These are phyloP conservation scores for Dasyurus viverrinus DNA, from an alignment of 2,113 vertebrate species.

Conservation along the genomic window DNA sequence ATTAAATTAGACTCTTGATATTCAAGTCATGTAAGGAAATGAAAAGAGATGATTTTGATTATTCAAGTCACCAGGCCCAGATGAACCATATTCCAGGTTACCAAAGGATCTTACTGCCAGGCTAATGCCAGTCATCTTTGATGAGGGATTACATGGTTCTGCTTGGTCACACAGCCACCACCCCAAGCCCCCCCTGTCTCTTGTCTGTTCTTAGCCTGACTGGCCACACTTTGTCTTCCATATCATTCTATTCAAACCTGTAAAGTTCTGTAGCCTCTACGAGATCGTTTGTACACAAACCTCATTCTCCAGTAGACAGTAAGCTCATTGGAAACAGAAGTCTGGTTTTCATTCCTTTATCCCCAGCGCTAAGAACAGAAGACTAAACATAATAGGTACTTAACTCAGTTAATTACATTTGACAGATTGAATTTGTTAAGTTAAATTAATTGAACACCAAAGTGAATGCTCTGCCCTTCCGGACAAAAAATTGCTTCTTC, in stretches of 20 bases:
- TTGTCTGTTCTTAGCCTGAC: no score
- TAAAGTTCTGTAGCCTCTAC: background rate
- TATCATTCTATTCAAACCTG: background rate
- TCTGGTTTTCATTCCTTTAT: background rate
- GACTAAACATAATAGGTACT: background rate
- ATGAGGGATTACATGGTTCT: no score
- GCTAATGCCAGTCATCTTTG: no score
- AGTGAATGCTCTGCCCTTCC: background rate
- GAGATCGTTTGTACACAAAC: background rate
- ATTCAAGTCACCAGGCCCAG: no score
- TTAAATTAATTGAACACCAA: background rate
- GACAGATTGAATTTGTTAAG: background rate
- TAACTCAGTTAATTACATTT: background rate
- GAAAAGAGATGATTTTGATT: no score
- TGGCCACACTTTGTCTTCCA: background rate
- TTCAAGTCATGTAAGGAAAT: no score
- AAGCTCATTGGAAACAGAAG: background rate
- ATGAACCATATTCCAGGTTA: no score
- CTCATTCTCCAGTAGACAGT: no score
- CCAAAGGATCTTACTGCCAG: no score
- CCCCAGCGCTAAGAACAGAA: background rate
- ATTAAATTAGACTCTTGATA: no score
- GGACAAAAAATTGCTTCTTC: background rate
- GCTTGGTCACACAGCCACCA: background rate
- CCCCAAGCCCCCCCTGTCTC: background rate